Evolutionary conservation across 2,113 vertebrate species (phyloP), one percentile per base, ranked within the genome.

Genomic region (Merops nubicus): DNA sequence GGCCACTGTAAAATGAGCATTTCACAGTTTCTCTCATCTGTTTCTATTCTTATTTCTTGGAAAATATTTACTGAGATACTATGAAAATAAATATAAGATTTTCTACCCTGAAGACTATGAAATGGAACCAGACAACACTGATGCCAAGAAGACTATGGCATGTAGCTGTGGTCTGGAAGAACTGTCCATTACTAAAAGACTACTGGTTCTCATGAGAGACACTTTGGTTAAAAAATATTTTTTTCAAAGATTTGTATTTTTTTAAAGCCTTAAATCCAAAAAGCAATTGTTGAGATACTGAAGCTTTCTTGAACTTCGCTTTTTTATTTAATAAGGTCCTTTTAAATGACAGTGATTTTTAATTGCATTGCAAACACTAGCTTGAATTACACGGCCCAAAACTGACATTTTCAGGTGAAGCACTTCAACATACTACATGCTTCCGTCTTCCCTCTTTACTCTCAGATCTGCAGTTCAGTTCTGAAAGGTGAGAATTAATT

Each of bases 261-360:
- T 63, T 21, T 36, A 20, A 70, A 69, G 47, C 33, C 43, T 85
- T 79, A 59, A 93, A 88, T 95, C 86, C 70, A 63, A 65, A 82
- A 95, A 42, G 31, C 51, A 75, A 77, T 92, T 98, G 96, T 70
- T 22, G 76, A 70, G 75, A 91, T 91, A 89, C 28, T 75, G 63
- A 91, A 74, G n/a, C 23, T 64, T 87, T 74, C 36, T 53, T 65
- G 40, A 89, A 33, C 14, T 22, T 69, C 13, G 10, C 6, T 59
- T 81, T 85, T 79, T 60, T 43, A 36, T 15, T 45, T 68, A 86
- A 95, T 96, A 94, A 91, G 80, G 53, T 89, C 73, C 25, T 86
- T 95, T 94, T 88, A 97, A 96, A 96, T 50, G 5, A 91, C 53
- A 93, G 60, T 89, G 74, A 81, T 87, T 97, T 97, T 97, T 95